Base-by-base conservation (phyloP, 2,797 vertebrate genomes). In the Aplochiton taeniatus region DNA sequence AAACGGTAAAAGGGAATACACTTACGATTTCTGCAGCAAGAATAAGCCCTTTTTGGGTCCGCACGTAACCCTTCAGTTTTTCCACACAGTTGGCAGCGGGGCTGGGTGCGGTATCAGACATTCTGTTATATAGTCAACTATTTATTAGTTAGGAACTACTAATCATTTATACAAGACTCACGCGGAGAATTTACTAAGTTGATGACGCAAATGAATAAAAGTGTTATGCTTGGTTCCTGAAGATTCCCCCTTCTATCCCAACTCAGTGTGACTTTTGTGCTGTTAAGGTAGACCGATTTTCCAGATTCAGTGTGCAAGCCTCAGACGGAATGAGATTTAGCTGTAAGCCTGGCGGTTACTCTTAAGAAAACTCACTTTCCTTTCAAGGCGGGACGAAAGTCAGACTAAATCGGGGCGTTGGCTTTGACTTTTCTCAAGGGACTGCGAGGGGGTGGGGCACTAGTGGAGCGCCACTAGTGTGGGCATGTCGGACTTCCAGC, bases 21-120 rank as follows among this genome's bases (percentile, higher is more conserved):
- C 92, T 92, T 74, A 93, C 92, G 42, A 91, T 92, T 79, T 93
- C 92, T 53, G 77, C 79, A 0, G 79, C 14, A 44, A 93, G 80
- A 61, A 91, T 87, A 0, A 66, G 45, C 0, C 92, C 92, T 75
- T 93, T 93, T 9, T 58, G 85, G 52, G 92, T 93, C 63, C 50
- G 81, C 70, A 85, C 65, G 70, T 93, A 93, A 46, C 14, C 79
- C 61, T 82, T 86, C 56, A 91, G 54, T 69, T 67, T 90, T 42
- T 88, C 90, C 83, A 85, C 0, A 65, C 54, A 71, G 77, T 1
- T 77, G 0, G 48, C 74, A 0, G 54, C 77, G 6, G 81, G 0
- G 47, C 41, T 59, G 4, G 64, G 11, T 0, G 66, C 60, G 8
- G 12, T 79, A 43, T 93, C 92, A 46, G 86, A 89, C 92, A 93